These are phyloP conservation scores for Drosophila pectinifera DNA, from an alignment of 1,140 invertebrate genomes.

Conservation along the genomic window DNA sequence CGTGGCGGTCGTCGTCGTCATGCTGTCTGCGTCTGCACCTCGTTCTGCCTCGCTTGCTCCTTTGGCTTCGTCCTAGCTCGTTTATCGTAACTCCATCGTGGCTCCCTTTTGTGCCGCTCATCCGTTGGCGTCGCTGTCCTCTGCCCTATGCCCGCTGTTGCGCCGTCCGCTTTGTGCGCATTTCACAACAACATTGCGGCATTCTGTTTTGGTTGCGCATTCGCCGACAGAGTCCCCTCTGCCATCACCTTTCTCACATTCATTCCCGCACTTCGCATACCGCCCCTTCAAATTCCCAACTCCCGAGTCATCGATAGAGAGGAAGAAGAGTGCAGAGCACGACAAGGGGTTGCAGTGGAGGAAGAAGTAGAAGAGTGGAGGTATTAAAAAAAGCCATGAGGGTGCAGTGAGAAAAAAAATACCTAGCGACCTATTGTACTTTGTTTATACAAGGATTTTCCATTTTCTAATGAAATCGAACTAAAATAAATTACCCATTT, in stretches of 20 bases:
- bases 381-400: constrained; percentile 2
- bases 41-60: constrained; percentile 3
- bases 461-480: too few relatives aligned
- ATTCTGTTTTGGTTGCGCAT: constrained; percentile 76
- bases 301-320: constrained; percentile 26
- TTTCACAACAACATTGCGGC: constrained; percentile 77
- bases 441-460: too few relatives aligned
- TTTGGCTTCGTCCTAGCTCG: constrained; percentile 8
- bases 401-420: constrained; percentile 5
- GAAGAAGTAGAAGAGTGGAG: constrained; percentile 12
- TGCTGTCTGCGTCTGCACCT: constrained; percentile 26
- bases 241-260: too few relatives aligned
- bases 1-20: constrained; percentile 23
- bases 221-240: constrained; percentile 35
- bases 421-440: too few relatives aligned
- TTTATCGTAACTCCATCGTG: constrained; percentile 62
- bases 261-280: not conserved
- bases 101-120: constrained; percentile 30
- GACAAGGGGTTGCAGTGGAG: constrained; percentile 26
- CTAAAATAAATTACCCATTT: too few relatives aligned
- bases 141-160: constrained; percentile 25
- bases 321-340: constrained; percentile 2
- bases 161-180: constrained; percentile 66
- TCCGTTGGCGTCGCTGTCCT: constrained; percentile 9
- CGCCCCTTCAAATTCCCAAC: constrained; percentile 18